Evolutionary conservation across 2,113 vertebrate genomes (phyloP), one percentile per base, ranked within the genome.

Genomic region (Nasalis larvatus): DNA sequence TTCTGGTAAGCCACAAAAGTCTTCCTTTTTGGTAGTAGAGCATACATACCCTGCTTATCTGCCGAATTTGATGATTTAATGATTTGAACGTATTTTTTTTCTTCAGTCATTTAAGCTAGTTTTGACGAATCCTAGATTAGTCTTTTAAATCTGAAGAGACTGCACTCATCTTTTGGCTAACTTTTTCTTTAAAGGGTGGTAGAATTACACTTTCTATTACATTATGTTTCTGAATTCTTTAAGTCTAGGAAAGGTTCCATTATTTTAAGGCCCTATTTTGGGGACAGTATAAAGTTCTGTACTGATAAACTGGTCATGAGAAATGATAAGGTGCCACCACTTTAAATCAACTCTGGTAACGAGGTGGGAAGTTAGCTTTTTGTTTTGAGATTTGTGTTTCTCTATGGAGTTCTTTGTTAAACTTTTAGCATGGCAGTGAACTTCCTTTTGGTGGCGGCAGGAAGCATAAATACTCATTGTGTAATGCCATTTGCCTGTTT

Each of bases 1-100:
- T 96, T 97, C 91, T 95, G 96, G 97, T 97, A 94, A 98, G 76
- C 97, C 97, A 97, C 97, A 97, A 71, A 89, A 91, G 68, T 94
- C 71, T 94, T 91, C 77, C 78, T 96, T 96, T 97, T 96, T 91
- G 88, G 49, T 91, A 96, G 89, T 20, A 89, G 66, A 92, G 10
- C 74, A 73, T 96, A 90, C 14, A 30, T 63, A 63, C 25, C 20
- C 18, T 95, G 91, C 20, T 94, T 42, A 40, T 91, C 21, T 95
- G 32, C 76, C 78, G 78, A 91, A 60, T 91, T 86, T 89, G 77
- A 90, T 73, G 42, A 94, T 80, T 96, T 87, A 89, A 74, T 97
- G 86, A 82, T 95, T 96, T 76, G 21, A 92, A 92, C 40, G 13
- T n/a, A 27, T 40, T 87, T 87, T 76, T 49, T 37, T 85, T 74